Evolutionary conservation across 1,140 invertebrate genomes (phyloP).

Genomic region (Callitettix versicolor): DNA sequence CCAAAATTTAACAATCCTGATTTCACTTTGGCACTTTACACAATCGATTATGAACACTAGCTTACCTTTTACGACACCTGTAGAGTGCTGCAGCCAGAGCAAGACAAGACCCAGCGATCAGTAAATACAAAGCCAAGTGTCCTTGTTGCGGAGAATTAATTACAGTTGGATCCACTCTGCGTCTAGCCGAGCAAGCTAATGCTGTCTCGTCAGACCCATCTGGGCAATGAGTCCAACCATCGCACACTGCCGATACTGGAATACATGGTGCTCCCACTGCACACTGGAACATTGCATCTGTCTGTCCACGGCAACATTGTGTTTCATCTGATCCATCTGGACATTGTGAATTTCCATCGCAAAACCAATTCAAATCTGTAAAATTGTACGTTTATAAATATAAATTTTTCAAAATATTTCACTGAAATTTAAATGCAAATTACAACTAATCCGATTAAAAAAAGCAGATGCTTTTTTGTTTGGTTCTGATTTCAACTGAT

Average conservation of each 20-base stretch:
- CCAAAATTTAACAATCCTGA: too few relatives aligned
- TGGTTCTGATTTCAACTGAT: too few relatives aligned
- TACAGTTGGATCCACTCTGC: not conserved
- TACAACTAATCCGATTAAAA: not conserved
- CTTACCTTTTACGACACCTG: conserved; percentile 17
- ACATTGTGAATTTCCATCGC: conserved; percentile 61
- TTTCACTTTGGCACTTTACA: too few relatives aligned
- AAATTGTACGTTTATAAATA: not conserved
- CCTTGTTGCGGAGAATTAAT: not conserved
- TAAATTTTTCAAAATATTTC: not conserved
- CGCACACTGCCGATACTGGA: conserved; percentile 45
- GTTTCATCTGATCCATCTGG: conserved; percentile 67
- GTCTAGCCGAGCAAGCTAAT: conserved; percentile 12
- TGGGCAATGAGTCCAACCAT: conserved; percentile 52
- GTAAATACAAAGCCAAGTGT: conserved; percentile 20
- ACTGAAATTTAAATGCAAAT: not conserved
- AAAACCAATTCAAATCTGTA: conserved; percentile 36
- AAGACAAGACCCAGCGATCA: conserved; percentile 36
- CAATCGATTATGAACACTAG: too few relatives aligned
- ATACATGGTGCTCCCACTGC: conserved; percentile 40
- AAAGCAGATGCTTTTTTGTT: too few relatives aligned
- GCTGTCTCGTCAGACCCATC: conserved; percentile 58
- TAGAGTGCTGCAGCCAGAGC: conserved; percentile 28
- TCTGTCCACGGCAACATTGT: conserved; percentile 20
- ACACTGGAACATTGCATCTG: conserved; percentile 45